Base-by-base conservation (phyloP, 2,888 invertebrate species). In the Conops quadrifasciatus region DNA sequence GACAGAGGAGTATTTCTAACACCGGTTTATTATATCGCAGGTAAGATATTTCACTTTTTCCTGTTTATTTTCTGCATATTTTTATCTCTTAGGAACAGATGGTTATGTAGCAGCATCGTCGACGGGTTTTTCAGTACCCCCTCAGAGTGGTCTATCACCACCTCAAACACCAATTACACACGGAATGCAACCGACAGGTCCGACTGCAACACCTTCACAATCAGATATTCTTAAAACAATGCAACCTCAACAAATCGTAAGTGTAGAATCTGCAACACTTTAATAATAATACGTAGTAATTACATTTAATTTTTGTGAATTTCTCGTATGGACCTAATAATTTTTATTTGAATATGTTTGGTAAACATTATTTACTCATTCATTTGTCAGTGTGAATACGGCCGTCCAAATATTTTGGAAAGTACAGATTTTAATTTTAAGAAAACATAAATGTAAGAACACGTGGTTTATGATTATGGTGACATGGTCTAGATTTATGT, bases 31-130 rank as follows among this genome's bases (percentile, higher is more conserved):
- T 73, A 73, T 72, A 69, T 72, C 51, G 28, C 74, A 59, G 75
- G 75, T 75, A 28, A 64, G 28, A 19, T 4, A 13, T 51, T 19
- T 47, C 9, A 59, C 16, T 16, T 36, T 19, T 28, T 24, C 5
- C 24, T 45, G n/a, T 62, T 24, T 4, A 5, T n/a, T 30, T 63
- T 56, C 71, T 21, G 19, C 4, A 21, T 53, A 21, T 19, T 5
- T 72, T 72, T 69, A 65, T 47, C 75, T 65, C 36, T n/a, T 73
- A 82, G 79, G 77, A 75, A 78, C 81, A 79, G 79, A 83, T 81
- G 84, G 79, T 84, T 83, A 82, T 81, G 85, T 88, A 86, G 86
- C 84, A 79, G 84, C 87, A 82, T 76, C 80, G 73, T 74, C 78
- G 76, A 76, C 77, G 80, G 82, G 80, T 78, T 78, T 77, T 75